Evolutionary conservation across 2,113 vertebrate species (phyloP).

Genomic region (Capra hircus): DNA sequence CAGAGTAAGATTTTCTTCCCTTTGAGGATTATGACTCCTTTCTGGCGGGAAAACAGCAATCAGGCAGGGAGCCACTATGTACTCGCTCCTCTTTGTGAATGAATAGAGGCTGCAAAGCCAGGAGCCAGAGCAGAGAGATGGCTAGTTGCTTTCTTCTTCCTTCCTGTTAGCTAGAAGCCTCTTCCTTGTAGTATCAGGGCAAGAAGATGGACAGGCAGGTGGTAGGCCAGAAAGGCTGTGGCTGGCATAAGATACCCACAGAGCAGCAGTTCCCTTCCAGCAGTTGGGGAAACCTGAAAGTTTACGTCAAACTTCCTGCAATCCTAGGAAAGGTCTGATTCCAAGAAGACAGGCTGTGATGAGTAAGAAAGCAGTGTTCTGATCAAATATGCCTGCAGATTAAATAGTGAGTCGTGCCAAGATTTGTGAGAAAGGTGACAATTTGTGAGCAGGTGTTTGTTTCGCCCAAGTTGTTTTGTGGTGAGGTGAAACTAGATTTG

Average conservation of each 20-base stretch:
- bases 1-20: background rate
- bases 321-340: background rate
- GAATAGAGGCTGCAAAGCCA: background rate
- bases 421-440: background rate
- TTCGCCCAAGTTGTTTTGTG: background rate
- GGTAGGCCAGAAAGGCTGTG: background rate
- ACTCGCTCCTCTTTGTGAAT: background rate
- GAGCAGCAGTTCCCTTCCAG: background rate
- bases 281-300: background rate
- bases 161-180: background rate
- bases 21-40: background rate
- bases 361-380: background rate
- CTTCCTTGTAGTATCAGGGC: background rate
- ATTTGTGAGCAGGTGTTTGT: conserved; percentile 13
- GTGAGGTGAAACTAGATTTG: background rate
- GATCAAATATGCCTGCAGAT: background rate
- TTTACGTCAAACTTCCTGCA: background rate
- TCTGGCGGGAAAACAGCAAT: background rate
- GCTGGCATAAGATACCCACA: background rate
- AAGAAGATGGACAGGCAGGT: background rate
- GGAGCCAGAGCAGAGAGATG: background rate
- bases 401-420: background rate
- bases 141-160: background rate
- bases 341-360: background rate
- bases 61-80: background rate